phyloP scores from a whole-genome alignment of 1,140 invertebrate genomes.

The Neoseiulus cucumeris region DNA sequence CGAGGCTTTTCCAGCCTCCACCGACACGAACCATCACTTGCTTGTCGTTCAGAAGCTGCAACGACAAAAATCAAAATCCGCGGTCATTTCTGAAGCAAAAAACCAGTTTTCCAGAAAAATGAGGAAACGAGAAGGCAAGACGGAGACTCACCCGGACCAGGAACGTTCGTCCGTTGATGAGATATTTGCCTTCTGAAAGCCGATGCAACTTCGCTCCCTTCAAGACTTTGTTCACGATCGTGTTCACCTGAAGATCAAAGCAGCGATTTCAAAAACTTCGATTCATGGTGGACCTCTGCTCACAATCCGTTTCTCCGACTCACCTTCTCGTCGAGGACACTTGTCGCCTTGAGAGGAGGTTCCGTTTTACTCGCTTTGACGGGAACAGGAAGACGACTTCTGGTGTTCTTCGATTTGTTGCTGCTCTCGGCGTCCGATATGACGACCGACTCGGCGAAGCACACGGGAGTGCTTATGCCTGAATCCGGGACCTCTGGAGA shows the following conservation, averaged over 20 bases:
- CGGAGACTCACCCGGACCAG: neutral
- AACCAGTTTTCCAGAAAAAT: no score
- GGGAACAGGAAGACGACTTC: neutral
- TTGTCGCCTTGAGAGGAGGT: neutral
- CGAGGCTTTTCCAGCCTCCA: neutral
- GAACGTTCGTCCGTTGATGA: neutral
- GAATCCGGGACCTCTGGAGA: neutral
- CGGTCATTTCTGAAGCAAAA: no score
- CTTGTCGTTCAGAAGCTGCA: neutral
- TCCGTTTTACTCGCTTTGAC: neutral
- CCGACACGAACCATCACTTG: constrained; percentile 8
- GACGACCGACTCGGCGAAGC: neutral
- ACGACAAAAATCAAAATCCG: neutral
- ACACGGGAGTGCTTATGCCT: neutral
- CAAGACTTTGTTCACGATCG: neutral
- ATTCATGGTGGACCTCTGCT: no score
- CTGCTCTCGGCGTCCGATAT: neutral
- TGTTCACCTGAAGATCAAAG: neutral
- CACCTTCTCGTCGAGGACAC: neutral
- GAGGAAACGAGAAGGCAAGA: no score
- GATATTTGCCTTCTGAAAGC: neutral
- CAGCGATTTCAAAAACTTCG: neutral
- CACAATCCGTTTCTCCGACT: no score
- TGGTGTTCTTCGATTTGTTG: neutral
- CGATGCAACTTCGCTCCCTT: neutral